Percentiles rank a stretch among this genome's conserved stretches.
Conservation (phyloP, 2,888 invertebrate genomes). For the Heterodera filipjevi region DNA sequence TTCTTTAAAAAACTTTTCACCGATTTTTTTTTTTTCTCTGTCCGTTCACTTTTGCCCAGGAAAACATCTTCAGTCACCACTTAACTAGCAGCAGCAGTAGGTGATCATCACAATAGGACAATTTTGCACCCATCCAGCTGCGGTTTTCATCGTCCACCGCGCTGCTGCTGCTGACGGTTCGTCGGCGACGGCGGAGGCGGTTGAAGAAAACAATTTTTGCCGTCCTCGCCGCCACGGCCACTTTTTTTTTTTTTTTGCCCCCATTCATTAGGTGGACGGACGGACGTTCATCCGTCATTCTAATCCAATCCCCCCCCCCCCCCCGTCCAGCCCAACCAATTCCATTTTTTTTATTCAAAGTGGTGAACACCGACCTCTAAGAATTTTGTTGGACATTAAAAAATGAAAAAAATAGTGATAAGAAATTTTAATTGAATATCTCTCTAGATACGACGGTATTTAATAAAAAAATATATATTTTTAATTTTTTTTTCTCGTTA, state of each 20-base stretch:
- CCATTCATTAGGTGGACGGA: conserved; percentile 5
- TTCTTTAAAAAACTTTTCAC: no score
- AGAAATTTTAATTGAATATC: no score
- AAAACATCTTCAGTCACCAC: neutral
- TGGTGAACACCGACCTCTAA: neutral
- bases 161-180: no score
- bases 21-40: neutral
- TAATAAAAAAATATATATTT: no score
- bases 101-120: neutral
- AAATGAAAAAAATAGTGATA: no score
- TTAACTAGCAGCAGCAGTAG: neutral
- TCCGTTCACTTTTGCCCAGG: neutral
- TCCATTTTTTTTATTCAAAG: neutral
- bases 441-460: no score
- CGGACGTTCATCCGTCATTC: conserved; percentile 4
- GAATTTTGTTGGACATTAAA: no score
- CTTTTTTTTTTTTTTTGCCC: neutral
- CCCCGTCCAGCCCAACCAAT: neutral
- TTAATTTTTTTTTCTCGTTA: no score
- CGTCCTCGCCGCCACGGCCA: neutral
- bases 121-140: neutral
- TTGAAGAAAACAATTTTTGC: conserved; percentile 3
- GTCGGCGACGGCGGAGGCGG: neutral
- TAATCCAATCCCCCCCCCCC: neutral
- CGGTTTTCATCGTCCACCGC: neutral